A percentile compares a stretch with the other conserved stretches of the same genome.
Conservation (phyloP, 2,113 vertebrate genomes). For the cat (Felis catus) region DNA sequence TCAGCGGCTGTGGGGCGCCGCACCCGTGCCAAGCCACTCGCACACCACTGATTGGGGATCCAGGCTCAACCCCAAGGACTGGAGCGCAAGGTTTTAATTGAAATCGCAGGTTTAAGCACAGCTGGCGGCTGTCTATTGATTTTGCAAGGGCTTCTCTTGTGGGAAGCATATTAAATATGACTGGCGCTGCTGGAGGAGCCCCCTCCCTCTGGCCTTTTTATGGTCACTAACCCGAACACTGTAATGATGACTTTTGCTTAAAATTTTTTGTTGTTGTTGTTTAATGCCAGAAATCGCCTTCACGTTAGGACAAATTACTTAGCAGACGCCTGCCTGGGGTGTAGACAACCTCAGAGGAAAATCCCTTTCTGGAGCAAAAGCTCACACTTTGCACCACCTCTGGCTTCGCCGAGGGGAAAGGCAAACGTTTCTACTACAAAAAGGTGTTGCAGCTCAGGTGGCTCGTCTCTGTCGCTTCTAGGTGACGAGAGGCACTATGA, state of each 20-base stretch:
- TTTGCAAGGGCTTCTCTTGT: slow-evolving; percentile 64
- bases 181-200: slow-evolving; percentile 20
- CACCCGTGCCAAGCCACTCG: not conserved
- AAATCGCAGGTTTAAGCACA: slow-evolving; percentile 80
- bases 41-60: slow-evolving; percentile 32
- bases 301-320: slow-evolving; percentile 23
- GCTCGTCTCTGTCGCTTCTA: not conserved
- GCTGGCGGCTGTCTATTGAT: slow-evolving; percentile 81
- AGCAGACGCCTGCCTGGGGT: slow-evolving; percentile 24
- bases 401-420: not conserved
- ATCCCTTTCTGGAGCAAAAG: slow-evolving; percentile 41
- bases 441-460: not conserved
- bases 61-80: not conserved
- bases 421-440: not conserved
- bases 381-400: slow-evolving; percentile 17
- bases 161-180: slow-evolving; percentile 71
- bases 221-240: slow-evolving; percentile 27
- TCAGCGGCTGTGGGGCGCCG: not conserved
- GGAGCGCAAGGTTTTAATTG: slow-evolving; percentile 79
- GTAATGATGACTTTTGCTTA: slow-evolving; percentile 31
- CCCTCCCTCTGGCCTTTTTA: slow-evolving; percentile 43
- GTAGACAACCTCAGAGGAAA: slow-evolving; percentile 48
- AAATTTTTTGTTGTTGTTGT: not conserved
- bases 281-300: slow-evolving; percentile 34
- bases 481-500: not conserved